phyloP scores from a whole-genome alignment of 2,888 invertebrate genomes.

The Coelinius sp. region DNA sequence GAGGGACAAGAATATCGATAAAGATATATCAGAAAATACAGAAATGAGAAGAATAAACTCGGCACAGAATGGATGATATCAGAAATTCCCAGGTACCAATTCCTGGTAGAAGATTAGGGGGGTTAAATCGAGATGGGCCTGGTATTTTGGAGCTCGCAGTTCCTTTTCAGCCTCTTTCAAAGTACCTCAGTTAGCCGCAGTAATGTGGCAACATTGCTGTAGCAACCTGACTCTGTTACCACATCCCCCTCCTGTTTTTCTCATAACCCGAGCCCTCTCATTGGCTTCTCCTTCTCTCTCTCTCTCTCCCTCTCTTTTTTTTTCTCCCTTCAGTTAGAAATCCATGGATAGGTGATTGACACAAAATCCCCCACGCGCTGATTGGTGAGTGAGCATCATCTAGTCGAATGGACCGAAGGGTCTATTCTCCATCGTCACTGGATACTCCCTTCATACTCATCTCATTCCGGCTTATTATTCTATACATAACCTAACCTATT shows the following conservation, averaged over 20 bases:
- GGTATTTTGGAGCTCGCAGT: neutral
- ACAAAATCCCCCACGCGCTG: neutral
- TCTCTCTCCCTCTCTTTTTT: slow-evolving; percentile 6
- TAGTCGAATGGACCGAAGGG: neutral
- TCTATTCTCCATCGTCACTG: slow-evolving; percentile 4
- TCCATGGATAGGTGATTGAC: slow-evolving; percentile 7
- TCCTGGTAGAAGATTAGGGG: slow-evolving; percentile 4
- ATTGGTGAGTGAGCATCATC: slow-evolving; percentile 24
- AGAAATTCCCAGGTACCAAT: neutral
- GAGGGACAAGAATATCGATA: neutral
- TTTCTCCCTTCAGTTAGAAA: slow-evolving; percentile 5
- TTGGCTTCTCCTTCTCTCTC: slow-evolving; percentile 18
- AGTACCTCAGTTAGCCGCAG: neutral
- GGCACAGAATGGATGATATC: neutral
- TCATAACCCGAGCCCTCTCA: slow-evolving; percentile 24
- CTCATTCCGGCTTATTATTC: slow-evolving; percentile 6
- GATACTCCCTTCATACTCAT: slow-evolving; percentile 4
- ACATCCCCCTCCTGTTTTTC: slow-evolving; percentile 43
- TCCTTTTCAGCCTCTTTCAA: neutral
- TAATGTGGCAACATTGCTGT: slow-evolving; percentile 51
- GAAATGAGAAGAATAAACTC: neutral
- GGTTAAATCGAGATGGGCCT: neutral
- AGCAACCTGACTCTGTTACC: slow-evolving; percentile 56
- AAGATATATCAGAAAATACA: neutral
- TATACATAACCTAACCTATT: slow-evolving; percentile 10